Evolutionary conservation across 2,888 invertebrate genomes (phyloP), one percentile per base, ranked within the genome.

Genomic region (Pachycephus smyrnensis): DNA sequence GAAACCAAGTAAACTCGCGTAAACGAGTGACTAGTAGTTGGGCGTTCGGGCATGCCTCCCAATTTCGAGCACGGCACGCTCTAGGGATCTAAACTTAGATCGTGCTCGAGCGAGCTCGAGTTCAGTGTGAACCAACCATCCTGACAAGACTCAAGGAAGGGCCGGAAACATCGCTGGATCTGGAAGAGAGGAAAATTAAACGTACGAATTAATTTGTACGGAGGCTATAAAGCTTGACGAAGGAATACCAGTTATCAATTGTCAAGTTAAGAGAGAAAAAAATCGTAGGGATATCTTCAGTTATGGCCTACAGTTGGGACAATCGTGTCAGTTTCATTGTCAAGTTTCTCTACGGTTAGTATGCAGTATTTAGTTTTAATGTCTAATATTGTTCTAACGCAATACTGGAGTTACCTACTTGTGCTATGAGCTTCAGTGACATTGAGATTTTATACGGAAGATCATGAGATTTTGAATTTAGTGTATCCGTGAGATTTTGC

Each of bases 271-370:
- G 23, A 55, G 40, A 55, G 40, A 1, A 55, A 55, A 55, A 55
- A 23, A 23, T 55, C 40, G 15, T 55, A 55, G 40, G 40, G 40
- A 55, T 9, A 9, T 55, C 40, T 55, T 55, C 40, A 23, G 40
- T 55, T 23, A 96, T 96, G 96, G 95, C 96, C 79, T 96, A 96
- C 92, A 94, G 95, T 89, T 97, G 96, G 96, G 96, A 96, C 90
- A 96, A 95, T 92, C 94, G 97, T 90, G 96, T 97, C 83, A 95
- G 94, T 89, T 97, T 96, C 92, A 95, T 96, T 89, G 96, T 96
- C 86, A 94, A 94, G 91, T 96, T 95, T 92, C 94, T 96, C 87
- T 97, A 96, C 90, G 96, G 96, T 96, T 92, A 94, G 95, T 93
- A 88, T 73, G 73, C 74, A 73, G n/a, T 11, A 12, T 68, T 37